These are phyloP conservation scores for Edolisoma coerulescens DNA, from an alignment of 2,113 vertebrate genomes.

Conservation along the genomic window DNA sequence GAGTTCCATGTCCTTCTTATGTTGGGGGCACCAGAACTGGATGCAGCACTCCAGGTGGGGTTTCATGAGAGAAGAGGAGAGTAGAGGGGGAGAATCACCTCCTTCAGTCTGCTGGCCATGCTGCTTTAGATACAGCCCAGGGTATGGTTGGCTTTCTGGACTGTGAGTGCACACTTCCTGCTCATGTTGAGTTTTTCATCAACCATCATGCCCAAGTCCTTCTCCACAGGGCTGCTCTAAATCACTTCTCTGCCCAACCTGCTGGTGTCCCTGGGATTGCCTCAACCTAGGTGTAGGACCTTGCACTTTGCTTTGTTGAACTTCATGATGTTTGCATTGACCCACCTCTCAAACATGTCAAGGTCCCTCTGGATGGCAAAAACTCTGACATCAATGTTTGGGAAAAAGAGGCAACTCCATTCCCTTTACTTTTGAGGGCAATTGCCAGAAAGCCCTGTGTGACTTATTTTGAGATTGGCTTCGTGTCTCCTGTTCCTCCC, in stretches of 20 bases:
- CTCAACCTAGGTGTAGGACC: neutral
- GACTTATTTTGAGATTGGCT: neutral
- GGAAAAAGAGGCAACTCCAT: neutral
- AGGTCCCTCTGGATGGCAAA: neutral
- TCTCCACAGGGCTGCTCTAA: neutral
- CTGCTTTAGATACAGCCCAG: neutral
- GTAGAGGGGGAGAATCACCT: neutral
- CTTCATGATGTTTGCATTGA: neutral
- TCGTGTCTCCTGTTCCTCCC: neutral
- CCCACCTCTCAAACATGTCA: neutral
- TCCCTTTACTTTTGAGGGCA: neutral
- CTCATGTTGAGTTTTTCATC: neutral
- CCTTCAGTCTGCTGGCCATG: neutral
- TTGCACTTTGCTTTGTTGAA: neutral
- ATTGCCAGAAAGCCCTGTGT: neutral
- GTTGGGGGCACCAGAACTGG: neutral
- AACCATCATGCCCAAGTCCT: accelerated
- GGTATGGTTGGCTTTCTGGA: neutral
- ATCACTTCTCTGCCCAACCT: neutral
- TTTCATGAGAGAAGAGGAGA: neutral
- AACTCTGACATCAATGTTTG: neutral
- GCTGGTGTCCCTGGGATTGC: neutral
- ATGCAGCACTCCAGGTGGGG: accelerated
- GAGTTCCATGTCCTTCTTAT: neutral
- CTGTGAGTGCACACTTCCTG: neutral